Base-by-base conservation (phyloP, 2,113 vertebrate species). In the Xiphophorus couchianus region DNA sequence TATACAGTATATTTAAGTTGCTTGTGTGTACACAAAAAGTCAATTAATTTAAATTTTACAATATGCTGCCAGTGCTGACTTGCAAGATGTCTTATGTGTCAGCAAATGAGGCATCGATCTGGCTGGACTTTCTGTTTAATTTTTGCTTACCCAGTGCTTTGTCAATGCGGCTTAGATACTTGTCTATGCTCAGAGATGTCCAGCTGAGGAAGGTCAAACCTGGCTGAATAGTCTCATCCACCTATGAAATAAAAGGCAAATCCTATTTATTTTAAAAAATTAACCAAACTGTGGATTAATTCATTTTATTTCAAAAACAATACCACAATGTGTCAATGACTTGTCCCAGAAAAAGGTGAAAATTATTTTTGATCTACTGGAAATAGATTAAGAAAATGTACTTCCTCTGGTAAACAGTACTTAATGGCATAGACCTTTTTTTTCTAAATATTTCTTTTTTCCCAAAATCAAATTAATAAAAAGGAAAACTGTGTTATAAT, bases 121-220 rank as follows among this genome's bases (percentile, higher is more conserved):
- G 0, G 5, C 10, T 30, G 44, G 54, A 54, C 69, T 73, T 58
- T 9, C 48, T 27, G 11, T 61, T 61, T 35, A 12, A 1, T 30
- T 51, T 72, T 44, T 82, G 85, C 93, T 93, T 90, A 98, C 97
- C 93, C 35, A 98, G 91, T 65, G 95, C 95, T 60, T 89, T 80
- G 80, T 94, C 94, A 66, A 96, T 90, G 0, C 60, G 82, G 78
- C 90, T 84, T 33, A 98, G 88, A 78, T 97, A 99, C 13, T 91
- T 93, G 64, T 96, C 95, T 73, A 96, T 96, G 87, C 96, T 97
- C 80, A 97, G 82, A 5, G 97, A 99, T 3, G 94, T 95, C 98
- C 98, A 99, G 77, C 91, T 97, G 60, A 99, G 89, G 4, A 92
- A 91, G 2, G 90, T 93, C 78, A 98, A 83, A 58, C 98, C 97